Evolutionary conservation across 2,888 invertebrate species (phyloP).

Genomic region (Mantis religiosa): DNA sequence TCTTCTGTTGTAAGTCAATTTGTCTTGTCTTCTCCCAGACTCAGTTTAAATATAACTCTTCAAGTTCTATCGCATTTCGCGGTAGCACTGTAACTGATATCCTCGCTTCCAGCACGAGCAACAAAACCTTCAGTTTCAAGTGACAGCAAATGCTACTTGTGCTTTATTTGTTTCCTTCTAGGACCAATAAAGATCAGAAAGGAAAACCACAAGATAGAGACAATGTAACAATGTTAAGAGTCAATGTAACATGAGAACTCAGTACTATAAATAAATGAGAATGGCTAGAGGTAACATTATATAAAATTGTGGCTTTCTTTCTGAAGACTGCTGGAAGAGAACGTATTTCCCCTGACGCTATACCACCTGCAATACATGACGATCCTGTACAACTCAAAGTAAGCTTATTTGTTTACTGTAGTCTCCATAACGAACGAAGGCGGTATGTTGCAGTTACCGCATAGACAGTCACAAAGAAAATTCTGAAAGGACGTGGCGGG

Average conservation of each 20-base stretch:
- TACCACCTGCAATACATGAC: no score
- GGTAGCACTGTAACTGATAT: neutral
- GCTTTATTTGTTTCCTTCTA: neutral
- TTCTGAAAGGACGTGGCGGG: no score
- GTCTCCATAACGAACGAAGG: no score
- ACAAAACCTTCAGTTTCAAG: neutral
- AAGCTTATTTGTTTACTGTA: no score
- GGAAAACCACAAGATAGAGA: neutral
- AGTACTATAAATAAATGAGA: neutral
- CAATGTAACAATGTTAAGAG: neutral
- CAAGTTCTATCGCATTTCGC: neutral
- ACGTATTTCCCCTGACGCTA: no score
- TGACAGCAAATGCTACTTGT: neutral
- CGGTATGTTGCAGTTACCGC: no score
- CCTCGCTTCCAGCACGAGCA: neutral
- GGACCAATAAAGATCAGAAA: neutral
- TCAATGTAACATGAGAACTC: neutral
- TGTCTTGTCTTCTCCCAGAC: neutral
- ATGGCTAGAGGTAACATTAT: no score
- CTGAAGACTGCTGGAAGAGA: no score
- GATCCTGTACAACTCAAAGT: no score
- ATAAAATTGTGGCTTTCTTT: no score
- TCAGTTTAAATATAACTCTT: neutral
- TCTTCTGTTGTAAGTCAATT: neutral
- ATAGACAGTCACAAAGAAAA: no score